phyloP scores from a whole-genome alignment of 2,888 invertebrate genomes.

The Drosophila neutralis region DNA sequence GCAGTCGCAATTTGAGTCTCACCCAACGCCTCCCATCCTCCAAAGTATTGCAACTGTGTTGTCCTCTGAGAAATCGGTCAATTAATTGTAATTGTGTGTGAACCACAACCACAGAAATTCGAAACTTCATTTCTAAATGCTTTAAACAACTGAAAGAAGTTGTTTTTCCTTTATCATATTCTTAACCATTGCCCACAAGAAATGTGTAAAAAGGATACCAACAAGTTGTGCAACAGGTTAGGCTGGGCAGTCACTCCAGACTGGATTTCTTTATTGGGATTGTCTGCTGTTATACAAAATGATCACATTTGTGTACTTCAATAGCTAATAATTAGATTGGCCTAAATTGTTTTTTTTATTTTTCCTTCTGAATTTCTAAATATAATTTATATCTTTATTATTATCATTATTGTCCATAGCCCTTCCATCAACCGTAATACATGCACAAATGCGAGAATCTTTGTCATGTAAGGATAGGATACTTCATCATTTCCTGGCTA shows the following conservation, averaged over 20 bases:
- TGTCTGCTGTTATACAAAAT: not conserved
- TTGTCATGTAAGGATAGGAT: not conserved
- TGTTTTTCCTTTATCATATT: not conserved
- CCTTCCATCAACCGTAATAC: not conserved
- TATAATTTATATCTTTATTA: not conserved
- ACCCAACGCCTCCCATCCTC: not conserved
- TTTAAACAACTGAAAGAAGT: not conserved
- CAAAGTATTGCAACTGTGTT: slow-evolving; percentile 21
- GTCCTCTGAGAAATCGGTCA: slow-evolving; percentile 9
- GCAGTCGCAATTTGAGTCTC: slow-evolving; percentile 54
- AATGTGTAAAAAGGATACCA: not conserved
- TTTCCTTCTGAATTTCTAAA: too few species aligned
- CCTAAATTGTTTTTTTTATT: too few species aligned
- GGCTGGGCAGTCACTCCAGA: not conserved
- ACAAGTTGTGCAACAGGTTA: not conserved
- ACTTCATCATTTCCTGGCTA: not conserved
- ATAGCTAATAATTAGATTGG: too few species aligned
- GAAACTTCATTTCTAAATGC: not conserved
- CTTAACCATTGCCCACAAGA: not conserved
- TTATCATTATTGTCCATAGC: not conserved
- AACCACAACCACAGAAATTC: not conserved
- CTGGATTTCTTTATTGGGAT: not conserved
- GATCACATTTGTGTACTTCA: not conserved
- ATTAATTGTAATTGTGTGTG: slow-evolving; percentile 35
- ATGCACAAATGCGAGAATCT: not conserved